Evolutionary conservation across 2,888 invertebrate species (phyloP), one percentile per base, ranked within the genome.

Genomic region (Hypena proboscidalis): DNA sequence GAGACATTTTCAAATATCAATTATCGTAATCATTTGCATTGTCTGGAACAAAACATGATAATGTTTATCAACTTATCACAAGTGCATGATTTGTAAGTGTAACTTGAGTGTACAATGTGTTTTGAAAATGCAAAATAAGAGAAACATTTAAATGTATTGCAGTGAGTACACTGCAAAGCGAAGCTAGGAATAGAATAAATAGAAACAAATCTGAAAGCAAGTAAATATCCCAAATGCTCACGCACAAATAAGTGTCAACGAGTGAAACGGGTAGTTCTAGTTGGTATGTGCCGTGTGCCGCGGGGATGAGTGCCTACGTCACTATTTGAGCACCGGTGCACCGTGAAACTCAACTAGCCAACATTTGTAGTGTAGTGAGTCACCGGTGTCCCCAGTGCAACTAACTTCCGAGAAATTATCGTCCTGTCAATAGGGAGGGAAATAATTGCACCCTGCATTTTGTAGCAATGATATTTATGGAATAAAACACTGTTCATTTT

Each of bases 21-120:
- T 40, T 2, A 34, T 4, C 11, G 4, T 10, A 21, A 22, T 1
- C 11, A 23, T n/a, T n/a, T n/a, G n/a, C n/a, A n/a, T 13, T n/a
- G n/a, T n/a, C 63, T 64, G 67, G 6, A 64, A 64, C 56, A 66
- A 64, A 45, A 42, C 20, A 39, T 36, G 25, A 34, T 14, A 5
- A 5, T 1, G 9, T 8, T 36, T 14, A 46, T 30, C n/a, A 29
- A 25, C n/a, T 7, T n/a, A 19, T 19, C 2, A 21, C 0, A 17
- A 8, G 11, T 23, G 20, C 10, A 8, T 2, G 22, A 20, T 13
- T 3, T n/a, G 7, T 14, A 9, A 11, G n/a, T n/a, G n/a, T n/a
- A n/a, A n/a, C n/a, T n/a, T n/a, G n/a, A n/a, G n/a, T n/a, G n/a
- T n/a, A n/a, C n/a, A n/a, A n/a, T n/a, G n/a, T n/a, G n/a, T n/a